Percentiles rank a stretch among this genome's conserved stretches.
phyloP scores from a whole-genome alignment of 1,140 invertebrate genomes.

The Lucilia cuprina region DNA sequence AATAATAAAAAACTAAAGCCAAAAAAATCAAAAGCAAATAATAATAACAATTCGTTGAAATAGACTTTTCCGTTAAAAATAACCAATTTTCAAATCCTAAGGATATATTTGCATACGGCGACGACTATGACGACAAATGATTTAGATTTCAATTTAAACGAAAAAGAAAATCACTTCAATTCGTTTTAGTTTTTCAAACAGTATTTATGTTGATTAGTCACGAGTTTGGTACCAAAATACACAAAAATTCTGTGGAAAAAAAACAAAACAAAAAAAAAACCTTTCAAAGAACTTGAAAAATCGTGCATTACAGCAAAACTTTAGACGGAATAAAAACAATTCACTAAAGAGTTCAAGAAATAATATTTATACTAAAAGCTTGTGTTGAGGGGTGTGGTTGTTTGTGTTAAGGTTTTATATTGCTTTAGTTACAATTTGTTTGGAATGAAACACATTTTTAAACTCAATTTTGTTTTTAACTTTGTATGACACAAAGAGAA shows the following conservation, averaged over 20 bases:
- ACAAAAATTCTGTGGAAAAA: not conserved
- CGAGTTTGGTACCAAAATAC: conserved; percentile 13
- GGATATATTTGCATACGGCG: conserved; percentile 8
- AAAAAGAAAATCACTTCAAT: not conserved
- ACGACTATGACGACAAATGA: not conserved
- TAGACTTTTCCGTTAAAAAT: not conserved
- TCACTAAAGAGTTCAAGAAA: not conserved
- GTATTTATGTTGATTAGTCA: conserved; percentile 28
- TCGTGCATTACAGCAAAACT: conserved; percentile 1
- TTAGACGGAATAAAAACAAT: not conserved
- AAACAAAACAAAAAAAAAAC: not conserved
- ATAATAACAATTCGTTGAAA: not conserved
- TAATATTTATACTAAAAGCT: not conserved
- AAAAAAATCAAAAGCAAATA: not conserved
- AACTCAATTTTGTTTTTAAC: not conserved
- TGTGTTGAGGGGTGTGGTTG: not conserved
- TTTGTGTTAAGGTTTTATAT: not conserved
- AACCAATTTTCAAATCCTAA: conserved; percentile 22
- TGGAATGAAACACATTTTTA: not conserved
- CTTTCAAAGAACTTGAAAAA: conserved; percentile 33
- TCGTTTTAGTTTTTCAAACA: not conserved
- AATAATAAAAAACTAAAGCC: not conserved
- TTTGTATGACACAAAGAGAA: conserved; percentile 7
- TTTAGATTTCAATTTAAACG: conserved; percentile 2
- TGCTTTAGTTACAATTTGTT: conserved; percentile 4